phyloP scores from a whole-genome alignment of 2,888 invertebrate species.

The Hofmannophila pseudospretella region DNA sequence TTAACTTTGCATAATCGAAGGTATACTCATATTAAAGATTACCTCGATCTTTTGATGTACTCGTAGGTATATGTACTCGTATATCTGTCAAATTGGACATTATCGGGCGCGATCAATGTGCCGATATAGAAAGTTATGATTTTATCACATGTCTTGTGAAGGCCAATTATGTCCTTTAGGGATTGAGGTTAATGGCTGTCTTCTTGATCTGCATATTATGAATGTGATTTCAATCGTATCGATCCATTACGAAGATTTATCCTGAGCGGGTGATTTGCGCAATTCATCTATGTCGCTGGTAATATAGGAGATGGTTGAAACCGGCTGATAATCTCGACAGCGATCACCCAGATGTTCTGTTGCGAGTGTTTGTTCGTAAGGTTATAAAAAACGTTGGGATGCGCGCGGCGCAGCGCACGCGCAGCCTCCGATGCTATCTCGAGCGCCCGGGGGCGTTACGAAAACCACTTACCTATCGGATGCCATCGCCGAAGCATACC shows the following conservation, averaged over 20 bases:
- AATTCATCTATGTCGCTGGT: slow-evolving; percentile 30
- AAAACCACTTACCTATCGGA: slow-evolving; percentile 73
- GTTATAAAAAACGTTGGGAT: slow-evolving; percentile 33
- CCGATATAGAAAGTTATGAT: slow-evolving; percentile 41
- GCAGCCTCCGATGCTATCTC: slow-evolving; percentile 52
- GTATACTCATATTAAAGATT: slow-evolving; percentile 13
- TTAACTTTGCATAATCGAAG: slow-evolving; percentile 5
- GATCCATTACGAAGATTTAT: slow-evolving; percentile 47
- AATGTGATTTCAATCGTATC: slow-evolving; percentile 36
- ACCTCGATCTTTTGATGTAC: slow-evolving; percentile 24
- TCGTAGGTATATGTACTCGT: too few species aligned
- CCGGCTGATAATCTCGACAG: slow-evolving; percentile 38
- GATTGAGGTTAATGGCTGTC: slow-evolving; percentile 60
- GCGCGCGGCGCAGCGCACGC: slow-evolving; percentile 48
- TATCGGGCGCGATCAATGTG: slow-evolving; percentile 22
- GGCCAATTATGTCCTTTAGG: slow-evolving; percentile 55
- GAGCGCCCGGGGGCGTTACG: slow-evolving; percentile 66
- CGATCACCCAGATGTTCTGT: slow-evolving; percentile 49
- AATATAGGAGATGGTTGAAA: slow-evolving; percentile 40
- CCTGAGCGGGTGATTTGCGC: slow-evolving; percentile 28
- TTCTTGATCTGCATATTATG: slow-evolving; percentile 30
- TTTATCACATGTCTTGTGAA: slow-evolving; percentile 46
- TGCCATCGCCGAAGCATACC: slow-evolving; percentile 56
- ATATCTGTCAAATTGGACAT: slow-evolving; percentile 35
- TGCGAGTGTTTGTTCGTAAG: slow-evolving; percentile 42